A percentile compares a stretch with the other conserved stretches of the same genome.
Conservation (phyloP, 2,113 vertebrate species). For the Paramormyrops kingsleyae region DNA sequence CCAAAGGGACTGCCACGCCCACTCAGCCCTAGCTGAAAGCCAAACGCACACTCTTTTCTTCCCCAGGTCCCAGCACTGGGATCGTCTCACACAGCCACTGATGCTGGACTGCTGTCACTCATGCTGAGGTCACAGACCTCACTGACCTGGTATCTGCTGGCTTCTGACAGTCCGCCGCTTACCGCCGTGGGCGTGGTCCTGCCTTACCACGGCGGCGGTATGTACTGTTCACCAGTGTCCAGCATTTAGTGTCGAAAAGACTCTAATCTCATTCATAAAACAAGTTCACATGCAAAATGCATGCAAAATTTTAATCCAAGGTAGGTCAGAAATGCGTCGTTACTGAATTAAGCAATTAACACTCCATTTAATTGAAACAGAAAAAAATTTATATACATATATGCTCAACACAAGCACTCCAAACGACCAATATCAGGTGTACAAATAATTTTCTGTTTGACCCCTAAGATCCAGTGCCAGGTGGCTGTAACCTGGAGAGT, state of each 20-base stretch:
- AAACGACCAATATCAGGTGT: background rate
- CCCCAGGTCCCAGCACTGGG: conserved; percentile 50
- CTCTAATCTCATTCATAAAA: background rate
- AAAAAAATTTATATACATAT: background rate
- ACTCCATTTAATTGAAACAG: background rate
- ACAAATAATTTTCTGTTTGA: background rate
- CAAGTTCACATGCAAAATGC: background rate
- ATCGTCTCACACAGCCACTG: conserved; percentile 59
- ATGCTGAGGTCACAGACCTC: conserved; percentile 59
- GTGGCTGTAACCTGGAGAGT: conserved; percentile 83
- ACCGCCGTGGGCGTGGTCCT: conserved; percentile 70
- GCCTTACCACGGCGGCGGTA: conserved; percentile 69
- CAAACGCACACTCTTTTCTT: background rate
- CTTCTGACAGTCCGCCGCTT: conserved; percentile 46
- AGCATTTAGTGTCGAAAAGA: background rate
- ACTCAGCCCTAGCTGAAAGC: background rate
- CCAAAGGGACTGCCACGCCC: background rate
- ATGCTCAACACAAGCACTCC: background rate
- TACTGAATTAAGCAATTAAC: background rate
- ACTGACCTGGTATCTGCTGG: conserved; percentile 68
- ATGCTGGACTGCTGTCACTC: conserved; percentile 70
- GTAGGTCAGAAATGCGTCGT: background rate
- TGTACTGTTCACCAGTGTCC: background rate
- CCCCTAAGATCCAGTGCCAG: conserved; percentile 80
- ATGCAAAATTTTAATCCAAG: background rate